Evolutionary conservation across 2,888 invertebrate species (phyloP), one percentile per base, ranked within the genome.

Genomic region (Oligia latruncula): DNA sequence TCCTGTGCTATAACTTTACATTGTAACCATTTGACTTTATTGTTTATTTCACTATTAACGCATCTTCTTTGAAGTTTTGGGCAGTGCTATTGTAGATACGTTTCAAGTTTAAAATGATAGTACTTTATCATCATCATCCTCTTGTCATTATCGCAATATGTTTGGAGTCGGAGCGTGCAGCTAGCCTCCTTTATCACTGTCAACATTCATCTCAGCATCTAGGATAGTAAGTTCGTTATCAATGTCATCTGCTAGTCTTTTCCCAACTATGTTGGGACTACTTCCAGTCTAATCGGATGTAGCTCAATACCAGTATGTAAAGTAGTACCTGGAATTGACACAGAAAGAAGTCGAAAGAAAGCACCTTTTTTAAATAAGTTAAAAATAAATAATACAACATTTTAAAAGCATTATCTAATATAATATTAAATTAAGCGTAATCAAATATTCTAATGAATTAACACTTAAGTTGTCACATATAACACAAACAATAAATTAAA

Each of bases 381-480:
- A 35, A 49, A 58, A 78, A 66, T 35, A 20, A 65, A 66, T 35
- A 20, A 65, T 46, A 43, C 5, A 15, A 40, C 17, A 40, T 52
- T 74, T 79, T 65, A 58, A 67, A 71, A 60, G 46, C 62, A 55
- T 82, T 77, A 62, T 46, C 15, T 46, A 23, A 65, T 3, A 2
- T 35, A 78, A 78, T 73, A 70, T 70, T 23, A 64, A 72, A 78
- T 83, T 70, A 72, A 72, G 52, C 11, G 46, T 73, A 83, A 82
- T 82, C 79, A 82, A 82, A 83, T 83, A 82, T 78, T 83, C 52
- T 71, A 82, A 82, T 74, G 70, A 78, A 74, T 74, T 73, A 58
- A 73, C 70, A 60, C 72, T 67, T 67, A 83, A 65, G 65, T 71
- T 67, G 71, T 71, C 43, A 8, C 73, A 2, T 71, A 58, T 58